Base-by-base conservation (phyloP, 2,113 vertebrate species). In the Prietella phreatophila region DNA sequence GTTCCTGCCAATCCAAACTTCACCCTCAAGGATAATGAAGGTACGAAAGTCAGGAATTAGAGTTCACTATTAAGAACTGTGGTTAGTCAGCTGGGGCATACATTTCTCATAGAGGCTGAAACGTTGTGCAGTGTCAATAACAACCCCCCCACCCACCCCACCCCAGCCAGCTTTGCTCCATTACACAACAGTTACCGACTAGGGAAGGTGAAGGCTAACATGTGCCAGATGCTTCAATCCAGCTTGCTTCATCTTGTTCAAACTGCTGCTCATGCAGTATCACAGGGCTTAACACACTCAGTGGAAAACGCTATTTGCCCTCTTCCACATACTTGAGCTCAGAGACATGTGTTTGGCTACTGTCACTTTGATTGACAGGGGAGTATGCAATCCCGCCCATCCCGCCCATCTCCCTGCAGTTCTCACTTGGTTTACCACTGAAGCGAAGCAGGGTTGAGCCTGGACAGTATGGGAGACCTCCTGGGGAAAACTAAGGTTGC, bases 11-110 rank as follows among this genome's bases (percentile, higher is more conserved):
- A 97, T 87, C 96, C 96, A 75, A 97, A 97, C 92, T 97, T 97
- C 94, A 96, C 97, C 58, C 89, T 97, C 84, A 96, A 95, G 93
- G 96, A 97, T 90, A 97, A 97, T 89, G 96, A 96, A 96, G 97
- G 97, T 97, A 92, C 15, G 5, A 20, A 82, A 39, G 10, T 61
- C 56, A 61, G 75, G 50, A 78, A 53, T 78, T 9, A 75, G 36
- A 75, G 36, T 42, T 75, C 36, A 39, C 17, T 42, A 42, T 30
- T 5, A 19, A 71, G 30, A 19, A 33, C 30, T 30, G 6, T 75
- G 71, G 9, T 25, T 39, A 22, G 36, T 22, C 71, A 22, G 19
- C 2, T 73, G 30, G 14, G 15, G 20, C 19, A 73, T 33, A 39
- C 39, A 42, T 42, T 47, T 75, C 36, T 75, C 10, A 42, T 1